phyloP scores from a whole-genome alignment of 2,113 vertebrate species.

The Prunella himalayana region DNA sequence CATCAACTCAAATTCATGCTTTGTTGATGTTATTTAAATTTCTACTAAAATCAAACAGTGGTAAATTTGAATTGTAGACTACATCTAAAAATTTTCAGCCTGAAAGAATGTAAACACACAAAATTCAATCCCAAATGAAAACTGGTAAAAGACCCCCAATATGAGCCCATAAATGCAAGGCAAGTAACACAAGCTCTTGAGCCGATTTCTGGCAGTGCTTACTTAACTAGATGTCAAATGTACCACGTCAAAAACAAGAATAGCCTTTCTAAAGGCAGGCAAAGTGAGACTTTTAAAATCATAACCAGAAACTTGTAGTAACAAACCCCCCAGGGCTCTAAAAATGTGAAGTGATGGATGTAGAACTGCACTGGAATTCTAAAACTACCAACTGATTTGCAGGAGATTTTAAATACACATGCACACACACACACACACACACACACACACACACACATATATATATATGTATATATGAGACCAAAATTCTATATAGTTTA shows the following conservation, averaged over 20 bases:
- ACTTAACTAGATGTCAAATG: background rate
- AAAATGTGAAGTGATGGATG: background rate
- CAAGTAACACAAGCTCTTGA: background rate
- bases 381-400: background rate
- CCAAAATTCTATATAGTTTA: background rate
- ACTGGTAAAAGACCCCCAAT: background rate
- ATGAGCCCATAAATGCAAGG: background rate
- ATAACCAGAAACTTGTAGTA: background rate
- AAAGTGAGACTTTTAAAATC: background rate
- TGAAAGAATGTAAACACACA: background rate
- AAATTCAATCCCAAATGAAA: background rate
- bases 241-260: background rate
- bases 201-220: background rate
- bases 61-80: background rate
- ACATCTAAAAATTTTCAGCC: background rate
- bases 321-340: background rate
- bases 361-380: background rate
- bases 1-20: background rate
- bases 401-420: background rate
- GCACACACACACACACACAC: fast-evolving
- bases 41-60: background rate
- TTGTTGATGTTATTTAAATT: background rate
- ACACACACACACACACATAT: fast-evolving
- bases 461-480: no score
- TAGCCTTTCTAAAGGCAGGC: background rate